phyloP scores from a whole-genome alignment of 2,888 invertebrate species.

The Yponomeuta evonymella region DNA sequence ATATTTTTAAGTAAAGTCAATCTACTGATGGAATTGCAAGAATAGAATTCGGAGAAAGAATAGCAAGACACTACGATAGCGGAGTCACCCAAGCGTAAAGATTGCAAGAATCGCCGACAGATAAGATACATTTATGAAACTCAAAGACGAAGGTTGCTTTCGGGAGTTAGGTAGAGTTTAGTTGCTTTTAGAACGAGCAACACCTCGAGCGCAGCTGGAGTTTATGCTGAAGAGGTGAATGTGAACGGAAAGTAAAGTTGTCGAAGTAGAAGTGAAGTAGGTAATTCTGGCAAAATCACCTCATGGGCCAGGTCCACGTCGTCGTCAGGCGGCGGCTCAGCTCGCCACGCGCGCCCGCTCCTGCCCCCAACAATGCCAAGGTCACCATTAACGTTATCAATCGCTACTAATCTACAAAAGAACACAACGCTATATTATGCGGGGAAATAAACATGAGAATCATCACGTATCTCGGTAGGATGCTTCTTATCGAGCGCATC shows the following conservation, averaged over 20 bases:
- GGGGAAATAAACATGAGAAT: neutral
- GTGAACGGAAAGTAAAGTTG: slow-evolving; percentile 38
- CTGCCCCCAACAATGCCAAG: slow-evolving; percentile 62
- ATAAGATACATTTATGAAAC: neutral
- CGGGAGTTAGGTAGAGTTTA: neutral
- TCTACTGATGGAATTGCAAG: neutral
- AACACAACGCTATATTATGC: neutral
- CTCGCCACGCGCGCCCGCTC: slow-evolving; percentile 68
- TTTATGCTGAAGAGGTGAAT: slow-evolving; percentile 59
- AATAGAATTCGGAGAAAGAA: neutral
- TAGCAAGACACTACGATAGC: slow-evolving; percentile 4
- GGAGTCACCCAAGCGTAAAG: neutral
- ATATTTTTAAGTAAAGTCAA: neutral
- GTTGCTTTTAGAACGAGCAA: slow-evolving; percentile 1
- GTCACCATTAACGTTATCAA: slow-evolving; percentile 36
- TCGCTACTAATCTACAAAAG: neutral
- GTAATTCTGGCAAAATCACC: slow-evolving; percentile 77
- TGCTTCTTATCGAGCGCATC: neutral
- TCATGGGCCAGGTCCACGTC: slow-evolving; percentile 66
- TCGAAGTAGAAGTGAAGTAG: slow-evolving; percentile 53
- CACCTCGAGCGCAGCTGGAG: slow-evolving; percentile 27
- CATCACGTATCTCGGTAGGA: neutral
- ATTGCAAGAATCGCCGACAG: neutral
- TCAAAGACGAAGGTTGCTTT: neutral
- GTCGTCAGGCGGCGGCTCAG: slow-evolving; percentile 62